Percentiles rank a stretch among this genome's conserved stretches.
Evolutionary conservation across 2,113 vertebrate genomes (phyloP).

Genomic region (Tamias sibiricus): DNA sequence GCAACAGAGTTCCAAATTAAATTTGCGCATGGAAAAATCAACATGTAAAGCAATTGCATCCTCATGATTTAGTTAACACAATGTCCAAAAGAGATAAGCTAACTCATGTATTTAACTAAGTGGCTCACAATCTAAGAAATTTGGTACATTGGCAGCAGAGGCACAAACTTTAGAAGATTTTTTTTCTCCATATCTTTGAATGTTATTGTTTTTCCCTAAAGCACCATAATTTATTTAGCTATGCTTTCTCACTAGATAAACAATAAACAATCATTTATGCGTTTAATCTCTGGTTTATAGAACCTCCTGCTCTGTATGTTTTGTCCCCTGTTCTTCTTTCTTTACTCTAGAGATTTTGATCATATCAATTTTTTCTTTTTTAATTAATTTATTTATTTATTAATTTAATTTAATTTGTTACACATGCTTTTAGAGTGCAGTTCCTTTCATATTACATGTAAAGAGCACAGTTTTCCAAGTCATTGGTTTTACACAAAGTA

Average conservation of each 20-base stretch:
- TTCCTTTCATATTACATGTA: no score
- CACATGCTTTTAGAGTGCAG: no score
- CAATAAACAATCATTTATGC: not conserved
- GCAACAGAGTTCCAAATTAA: constrained; percentile 33
- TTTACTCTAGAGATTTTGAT: constrained; percentile 58
- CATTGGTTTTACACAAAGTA: no score
- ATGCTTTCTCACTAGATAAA: not conserved
- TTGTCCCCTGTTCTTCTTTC: not conserved
- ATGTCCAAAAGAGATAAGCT: constrained; percentile 17
- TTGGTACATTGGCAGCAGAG: not conserved
- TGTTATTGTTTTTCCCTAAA: constrained; percentile 35
- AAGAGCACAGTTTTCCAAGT: no score
- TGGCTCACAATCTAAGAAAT: constrained; percentile 21
- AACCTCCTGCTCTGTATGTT: not conserved
- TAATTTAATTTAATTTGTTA: no score
- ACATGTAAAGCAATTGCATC: constrained; percentile 44
- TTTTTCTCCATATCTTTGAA: constrained; percentile 12
- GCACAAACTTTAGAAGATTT: not conserved
- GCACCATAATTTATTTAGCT: constrained; percentile 29
- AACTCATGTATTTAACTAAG: not conserved
- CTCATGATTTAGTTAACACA: constrained; percentile 46
- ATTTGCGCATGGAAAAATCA: constrained; percentile 39
- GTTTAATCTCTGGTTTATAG: constrained; percentile 41
- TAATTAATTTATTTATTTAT: no score
- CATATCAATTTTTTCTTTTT: no score